A percentile compares a stretch with the other conserved stretches of the same genome.
These are phyloP conservation scores for Rhineura floridana DNA, from an alignment of 2,113 vertebrate genomes.

Conservation along the genomic window DNA sequence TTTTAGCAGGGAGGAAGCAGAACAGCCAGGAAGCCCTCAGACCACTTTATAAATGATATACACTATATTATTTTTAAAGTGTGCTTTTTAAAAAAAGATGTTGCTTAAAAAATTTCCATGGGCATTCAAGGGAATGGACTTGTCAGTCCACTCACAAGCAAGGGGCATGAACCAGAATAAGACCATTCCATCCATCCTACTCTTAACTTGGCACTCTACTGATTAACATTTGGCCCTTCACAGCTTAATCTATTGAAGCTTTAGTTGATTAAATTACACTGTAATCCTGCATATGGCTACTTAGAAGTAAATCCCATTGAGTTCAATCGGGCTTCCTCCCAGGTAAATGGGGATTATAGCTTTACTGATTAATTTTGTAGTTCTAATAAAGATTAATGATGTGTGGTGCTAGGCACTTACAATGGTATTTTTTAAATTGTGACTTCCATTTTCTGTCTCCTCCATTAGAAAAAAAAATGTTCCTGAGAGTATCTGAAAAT, in stretches of 20 bases:
- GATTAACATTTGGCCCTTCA: background rate
- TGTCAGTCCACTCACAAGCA: too few species aligned
- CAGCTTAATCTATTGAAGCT: background rate
- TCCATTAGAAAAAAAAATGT: constrained; percentile 58
- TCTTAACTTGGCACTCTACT: background rate
- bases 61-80: too few species aligned
- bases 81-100: too few species aligned
- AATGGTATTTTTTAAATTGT: constrained; percentile 65
- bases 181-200: background rate
- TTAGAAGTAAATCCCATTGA: background rate
- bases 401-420: constrained; percentile 50
- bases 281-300: background rate
- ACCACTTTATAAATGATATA: too few species aligned
- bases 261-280: constrained; percentile 3
- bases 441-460: constrained; percentile 60
- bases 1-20: too few species aligned
- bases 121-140: too few species aligned
- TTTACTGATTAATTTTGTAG: background rate
- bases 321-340: background rate
- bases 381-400: constrained; percentile 55
- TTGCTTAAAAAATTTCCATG: too few species aligned
- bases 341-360: background rate
- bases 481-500: constrained; percentile 68
- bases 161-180: too few species aligned
- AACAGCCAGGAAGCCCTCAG: too few species aligned